Percentiles rank a stretch among this genome's conserved stretches.
Conservation (phyloP, 2,113 vertebrate species). For the Podocnemis expansa region DNA sequence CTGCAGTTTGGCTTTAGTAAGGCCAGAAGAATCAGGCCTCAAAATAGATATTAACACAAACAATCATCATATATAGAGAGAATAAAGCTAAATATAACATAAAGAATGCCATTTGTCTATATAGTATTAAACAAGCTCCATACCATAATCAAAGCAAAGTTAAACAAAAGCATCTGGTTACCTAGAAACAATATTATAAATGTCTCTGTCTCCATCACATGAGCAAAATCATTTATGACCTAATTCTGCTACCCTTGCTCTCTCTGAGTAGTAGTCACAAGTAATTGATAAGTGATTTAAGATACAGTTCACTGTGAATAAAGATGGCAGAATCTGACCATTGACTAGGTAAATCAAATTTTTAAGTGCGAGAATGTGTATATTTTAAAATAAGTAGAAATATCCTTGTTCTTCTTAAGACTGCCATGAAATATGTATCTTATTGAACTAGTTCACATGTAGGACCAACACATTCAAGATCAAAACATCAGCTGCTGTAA, state of each 20-base stretch:
- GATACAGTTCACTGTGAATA: not conserved
- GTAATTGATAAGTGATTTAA: not conserved
- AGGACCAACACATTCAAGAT: not conserved
- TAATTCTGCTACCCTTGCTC: not conserved
- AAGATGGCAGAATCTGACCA: not conserved
- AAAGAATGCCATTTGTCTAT: conserved; percentile 54
- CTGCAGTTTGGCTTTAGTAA: conserved; percentile 24
- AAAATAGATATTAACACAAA: conserved; percentile 26
- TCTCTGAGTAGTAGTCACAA: not conserved
- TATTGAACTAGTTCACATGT: fast-evolving
- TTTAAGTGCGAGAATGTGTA: not conserved
- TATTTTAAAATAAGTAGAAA: not conserved
- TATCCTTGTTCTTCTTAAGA: conserved; percentile 28
- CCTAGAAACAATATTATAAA: conserved; percentile 73
- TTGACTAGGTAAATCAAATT: conserved; percentile 31
- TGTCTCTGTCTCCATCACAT: conserved; percentile 53
- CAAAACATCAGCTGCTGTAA: not conserved
- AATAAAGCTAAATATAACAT: conserved; percentile 63
- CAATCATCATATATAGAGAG: conserved; percentile 1
- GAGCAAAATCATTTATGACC: conserved; percentile 32
- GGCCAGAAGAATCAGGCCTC: conserved; percentile 26
- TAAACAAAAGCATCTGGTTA: conserved; percentile 72
- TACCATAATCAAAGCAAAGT: conserved; percentile 71
- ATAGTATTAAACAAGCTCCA: conserved; percentile 65
- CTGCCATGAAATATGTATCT: not conserved